Evolutionary conservation across 2,113 vertebrate genomes (phyloP).

Genomic region (Odocoileus virginianus): DNA sequence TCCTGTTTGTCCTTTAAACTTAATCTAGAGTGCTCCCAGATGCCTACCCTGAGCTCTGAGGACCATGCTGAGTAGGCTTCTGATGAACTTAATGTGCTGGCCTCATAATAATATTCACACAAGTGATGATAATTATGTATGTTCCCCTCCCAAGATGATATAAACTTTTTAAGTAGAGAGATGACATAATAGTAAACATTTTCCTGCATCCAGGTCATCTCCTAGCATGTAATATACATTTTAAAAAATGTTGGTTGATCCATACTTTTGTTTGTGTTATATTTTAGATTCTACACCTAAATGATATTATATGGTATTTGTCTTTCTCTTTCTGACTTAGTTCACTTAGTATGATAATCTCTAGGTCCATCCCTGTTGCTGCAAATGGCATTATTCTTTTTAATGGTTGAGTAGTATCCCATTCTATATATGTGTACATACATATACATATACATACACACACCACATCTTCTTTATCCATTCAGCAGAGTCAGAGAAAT

Average conservation of each 20-base stretch:
- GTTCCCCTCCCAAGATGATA: neutral
- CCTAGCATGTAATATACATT: neutral
- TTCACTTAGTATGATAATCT: neutral
- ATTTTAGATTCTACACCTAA: neutral
- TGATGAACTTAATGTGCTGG: neutral
- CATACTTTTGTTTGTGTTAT: accelerated
- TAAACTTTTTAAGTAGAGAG: neutral
- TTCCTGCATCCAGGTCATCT: neutral
- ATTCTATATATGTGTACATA: neutral
- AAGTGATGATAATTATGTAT: neutral
- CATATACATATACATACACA: neutral
- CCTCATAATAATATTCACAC: neutral
- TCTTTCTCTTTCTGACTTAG: neutral
- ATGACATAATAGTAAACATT: accelerated
- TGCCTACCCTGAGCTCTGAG: neutral
- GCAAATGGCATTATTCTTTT: neutral
- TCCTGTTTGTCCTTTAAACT: neutral
- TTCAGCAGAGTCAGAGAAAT: neutral
- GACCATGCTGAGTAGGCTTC: neutral
- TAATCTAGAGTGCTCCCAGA: neutral
- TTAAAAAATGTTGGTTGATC: neutral
- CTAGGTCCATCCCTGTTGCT: neutral
- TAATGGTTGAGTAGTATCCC: neutral
- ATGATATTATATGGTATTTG: neutral
- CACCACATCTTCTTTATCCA: neutral